Evolutionary conservation across 1,140 invertebrate genomes (phyloP).

Genomic region (Plutomurus gul): DNA sequence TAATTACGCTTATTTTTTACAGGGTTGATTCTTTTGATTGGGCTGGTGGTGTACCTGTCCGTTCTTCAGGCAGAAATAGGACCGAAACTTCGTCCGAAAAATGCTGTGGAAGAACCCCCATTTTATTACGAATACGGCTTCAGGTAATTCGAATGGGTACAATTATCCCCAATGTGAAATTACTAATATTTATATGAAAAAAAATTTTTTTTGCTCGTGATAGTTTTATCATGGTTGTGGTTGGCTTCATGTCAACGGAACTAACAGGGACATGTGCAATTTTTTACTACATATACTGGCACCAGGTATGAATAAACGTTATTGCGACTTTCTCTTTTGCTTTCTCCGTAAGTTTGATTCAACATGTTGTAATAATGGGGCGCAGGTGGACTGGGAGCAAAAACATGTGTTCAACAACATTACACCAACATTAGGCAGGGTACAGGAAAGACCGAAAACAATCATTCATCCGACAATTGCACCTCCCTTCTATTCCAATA

Average conservation of each 20-base stretch:
- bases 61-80: constrained; percentile 88
- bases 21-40: constrained; percentile 85
- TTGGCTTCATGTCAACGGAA: constrained; percentile 80
- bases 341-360: no score
- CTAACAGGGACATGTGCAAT: constrained; percentile 82
- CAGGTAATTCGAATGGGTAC: no score
- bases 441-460: background rate
- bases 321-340: no score
- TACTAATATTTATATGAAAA: no score
- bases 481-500: constrained; percentile 10
- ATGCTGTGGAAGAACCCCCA: constrained; percentile 73
- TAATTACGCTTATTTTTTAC: constrained; percentile 54
- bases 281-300: constrained; percentile 80
- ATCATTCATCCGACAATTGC: background rate
- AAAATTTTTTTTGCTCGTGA: constrained; percentile 69
- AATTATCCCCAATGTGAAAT: no score
- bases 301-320: constrained; percentile 59
- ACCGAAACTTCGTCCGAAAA: constrained; percentile 77
- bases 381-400: constrained; percentile 15
- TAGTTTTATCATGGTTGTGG: constrained; percentile 78
- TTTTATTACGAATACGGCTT: constrained; percentile 84
- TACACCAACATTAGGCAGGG: constrained; percentile 6
- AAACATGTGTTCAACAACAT: constrained; percentile 18
- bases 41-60: constrained; percentile 89
- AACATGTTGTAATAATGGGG: background rate